Evolutionary conservation across 1,140 invertebrate genomes (phyloP).

Genomic region (Apis mellifera): DNA sequence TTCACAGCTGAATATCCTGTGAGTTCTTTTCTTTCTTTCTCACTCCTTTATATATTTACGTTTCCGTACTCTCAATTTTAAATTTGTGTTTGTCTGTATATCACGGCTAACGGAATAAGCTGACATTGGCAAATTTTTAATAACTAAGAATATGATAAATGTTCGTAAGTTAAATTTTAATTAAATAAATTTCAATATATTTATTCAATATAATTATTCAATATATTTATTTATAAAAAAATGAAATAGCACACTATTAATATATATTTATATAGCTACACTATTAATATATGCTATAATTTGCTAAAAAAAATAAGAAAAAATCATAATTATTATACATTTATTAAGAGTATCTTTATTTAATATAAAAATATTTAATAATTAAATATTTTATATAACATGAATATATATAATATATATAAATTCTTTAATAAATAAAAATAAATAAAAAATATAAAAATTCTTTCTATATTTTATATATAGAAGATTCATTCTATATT

Average conservation of each 20-base stretch:
- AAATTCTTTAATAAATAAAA: no score
- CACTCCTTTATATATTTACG: constrained; percentile 1
- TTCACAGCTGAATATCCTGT: constrained; percentile 46
- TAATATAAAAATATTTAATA: no score
- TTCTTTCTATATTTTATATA: no score
- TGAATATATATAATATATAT: no score
- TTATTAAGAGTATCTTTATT: no score
- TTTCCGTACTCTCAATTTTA: constrained; percentile 5
- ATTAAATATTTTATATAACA: no score
- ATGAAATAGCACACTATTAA: background rate
- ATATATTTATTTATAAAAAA: background rate
- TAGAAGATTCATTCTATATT: no score
- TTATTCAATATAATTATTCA: no score
- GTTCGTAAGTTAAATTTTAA: background rate
- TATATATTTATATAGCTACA: no score
- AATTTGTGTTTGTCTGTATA: background rate
- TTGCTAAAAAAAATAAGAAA: no score
- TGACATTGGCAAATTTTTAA: background rate
- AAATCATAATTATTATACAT: no score
- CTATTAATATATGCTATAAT: background rate
- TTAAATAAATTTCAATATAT: background rate
- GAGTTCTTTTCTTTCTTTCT: constrained; percentile 21
- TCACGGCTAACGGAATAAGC: background rate
- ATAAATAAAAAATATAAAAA: no score
- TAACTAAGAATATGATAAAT: background rate